Evolutionary conservation across 2,797 vertebrate genomes (phyloP), one percentile per base, ranked within the genome.

Genomic region (Hippocampus kuda): DNA sequence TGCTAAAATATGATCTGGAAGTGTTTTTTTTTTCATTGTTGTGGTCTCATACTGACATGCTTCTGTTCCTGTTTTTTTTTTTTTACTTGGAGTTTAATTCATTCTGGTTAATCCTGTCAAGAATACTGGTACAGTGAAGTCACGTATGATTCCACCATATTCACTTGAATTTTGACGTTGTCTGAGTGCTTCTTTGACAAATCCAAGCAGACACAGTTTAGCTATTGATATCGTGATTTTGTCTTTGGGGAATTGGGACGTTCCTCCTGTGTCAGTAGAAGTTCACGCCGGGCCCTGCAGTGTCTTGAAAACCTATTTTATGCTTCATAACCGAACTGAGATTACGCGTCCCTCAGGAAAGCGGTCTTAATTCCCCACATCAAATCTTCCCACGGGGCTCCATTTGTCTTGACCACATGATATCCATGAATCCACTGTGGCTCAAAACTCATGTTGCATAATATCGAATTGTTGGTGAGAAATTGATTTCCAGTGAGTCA

Each of bases 301-400:
- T 26, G 42, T 48, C 63, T 27, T 65, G 51, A 67, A 71, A 82
- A 76, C 67, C 82, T 60, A 80, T 85, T 79, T 70, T 63, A 68
- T 22, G 48, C 74, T 75, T 65, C 79, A 72, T 83, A 77, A 83
- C 68, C 75, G 77, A 82, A n/a, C 75, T 66, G 77, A 49, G 63
- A 48, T 65, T 26, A n/a, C 68, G 4, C 34, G 59, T 76, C 75
- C 70, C 63, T 15, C 11, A 49, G 77, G 77, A 78, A 60, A 38
- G 72, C 12, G 61, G 72, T 80, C 67, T 71, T 76, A 70, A 83
- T 86, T 85, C 81, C 83, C 66, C 67, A 48, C 63, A 48, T 65
- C 48, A 53, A 53, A 22, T 2, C 27, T 42, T 20, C 68, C 71
- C 51, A 10, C 51, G 68, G 68, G 70, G 53, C 63, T 9, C 12